Evolutionary conservation across 2,888 invertebrate genomes (phyloP).

Genomic region (Opisthograptis luteolata): DNA sequence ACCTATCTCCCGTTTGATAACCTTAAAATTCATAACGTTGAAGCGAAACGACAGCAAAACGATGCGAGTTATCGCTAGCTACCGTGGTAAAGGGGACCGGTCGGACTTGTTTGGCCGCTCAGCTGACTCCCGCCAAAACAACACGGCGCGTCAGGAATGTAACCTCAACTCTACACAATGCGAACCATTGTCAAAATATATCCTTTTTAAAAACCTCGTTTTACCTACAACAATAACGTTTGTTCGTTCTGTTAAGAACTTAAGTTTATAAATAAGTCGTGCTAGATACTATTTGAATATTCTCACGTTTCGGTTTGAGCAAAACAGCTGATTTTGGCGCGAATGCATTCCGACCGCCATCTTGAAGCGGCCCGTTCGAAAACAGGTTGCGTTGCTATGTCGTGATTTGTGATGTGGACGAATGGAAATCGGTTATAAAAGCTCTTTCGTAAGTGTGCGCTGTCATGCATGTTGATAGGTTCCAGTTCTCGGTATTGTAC

Average conservation of each 20-base stretch:
- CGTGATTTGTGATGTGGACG: neutral
- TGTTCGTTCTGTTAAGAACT: neutral
- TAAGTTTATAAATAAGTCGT: neutral
- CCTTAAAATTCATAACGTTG: neutral
- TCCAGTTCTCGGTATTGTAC: neutral
- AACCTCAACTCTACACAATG: slow-evolving; percentile 3
- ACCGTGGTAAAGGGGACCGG: slow-evolving; percentile 20
- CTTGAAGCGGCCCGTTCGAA: slow-evolving; percentile 29
- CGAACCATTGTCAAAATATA: slow-evolving; percentile 5
- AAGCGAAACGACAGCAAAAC: slow-evolving; percentile 18
- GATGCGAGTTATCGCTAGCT: slow-evolving; percentile 14
- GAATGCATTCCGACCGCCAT: slow-evolving; percentile 34
- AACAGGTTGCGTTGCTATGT: slow-evolving; percentile 35
- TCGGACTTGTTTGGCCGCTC: slow-evolving; percentile 30
- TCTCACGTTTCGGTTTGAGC: slow-evolving; percentile 24
- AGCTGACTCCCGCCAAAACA: slow-evolving; percentile 42
- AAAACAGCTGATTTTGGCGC: slow-evolving; percentile 53
- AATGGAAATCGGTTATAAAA: slow-evolving; percentile 3
- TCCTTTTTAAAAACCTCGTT: slow-evolving; percentile 6
- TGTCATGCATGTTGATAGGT: slow-evolving; percentile 3
- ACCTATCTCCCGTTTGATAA: neutral
- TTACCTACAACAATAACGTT: neutral
- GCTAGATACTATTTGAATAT: slow-evolving; percentile 14
- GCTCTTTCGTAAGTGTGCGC: neutral
- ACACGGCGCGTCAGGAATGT: slow-evolving; percentile 17